A percentile compares a stretch with the other conserved stretches of the same genome.
Conservation (phyloP, 2,888 invertebrate species). For the Lasioglossum villosulum region DNA sequence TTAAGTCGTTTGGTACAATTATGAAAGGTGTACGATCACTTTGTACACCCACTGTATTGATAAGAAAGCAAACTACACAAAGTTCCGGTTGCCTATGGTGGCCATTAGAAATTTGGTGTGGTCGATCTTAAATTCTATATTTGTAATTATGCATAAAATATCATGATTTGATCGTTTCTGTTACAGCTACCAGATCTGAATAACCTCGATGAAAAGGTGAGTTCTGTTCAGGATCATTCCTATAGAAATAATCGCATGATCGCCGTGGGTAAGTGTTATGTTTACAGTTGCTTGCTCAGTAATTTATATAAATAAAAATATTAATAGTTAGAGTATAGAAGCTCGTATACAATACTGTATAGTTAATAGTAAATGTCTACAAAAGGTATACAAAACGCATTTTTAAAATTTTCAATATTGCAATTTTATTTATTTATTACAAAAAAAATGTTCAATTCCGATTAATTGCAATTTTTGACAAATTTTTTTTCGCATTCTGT, state of each 20-base stretch:
- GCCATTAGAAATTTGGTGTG: neutral
- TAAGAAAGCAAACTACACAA: no score
- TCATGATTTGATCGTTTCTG: slow-evolving; percentile 28
- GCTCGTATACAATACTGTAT: neutral
- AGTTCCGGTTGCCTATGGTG: neutral
- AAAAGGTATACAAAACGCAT: no score
- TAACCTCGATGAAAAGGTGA: slow-evolving; percentile 83
- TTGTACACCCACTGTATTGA: no score
- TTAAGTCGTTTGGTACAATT: no score
- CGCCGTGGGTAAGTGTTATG: slow-evolving; percentile 38
- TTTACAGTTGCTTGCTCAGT: neutral
- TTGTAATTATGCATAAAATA: neutral
- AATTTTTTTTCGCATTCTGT: no score
- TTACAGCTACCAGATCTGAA: slow-evolving; percentile 81
- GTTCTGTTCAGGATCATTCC: slow-evolving; percentile 51
- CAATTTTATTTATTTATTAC: no score
- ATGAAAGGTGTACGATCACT: no score
- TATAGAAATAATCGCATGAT: neutral
- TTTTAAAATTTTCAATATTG: no score
- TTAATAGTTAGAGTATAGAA: neutral
- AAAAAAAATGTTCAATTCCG: no score
- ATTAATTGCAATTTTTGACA: no score
- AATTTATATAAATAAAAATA: neutral
- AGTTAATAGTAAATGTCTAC: no score
- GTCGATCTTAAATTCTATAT: neutral